Conservation (phyloP, 2,113 vertebrate genomes). For the Sinocyclocheilus maitianheensis region DNA sequence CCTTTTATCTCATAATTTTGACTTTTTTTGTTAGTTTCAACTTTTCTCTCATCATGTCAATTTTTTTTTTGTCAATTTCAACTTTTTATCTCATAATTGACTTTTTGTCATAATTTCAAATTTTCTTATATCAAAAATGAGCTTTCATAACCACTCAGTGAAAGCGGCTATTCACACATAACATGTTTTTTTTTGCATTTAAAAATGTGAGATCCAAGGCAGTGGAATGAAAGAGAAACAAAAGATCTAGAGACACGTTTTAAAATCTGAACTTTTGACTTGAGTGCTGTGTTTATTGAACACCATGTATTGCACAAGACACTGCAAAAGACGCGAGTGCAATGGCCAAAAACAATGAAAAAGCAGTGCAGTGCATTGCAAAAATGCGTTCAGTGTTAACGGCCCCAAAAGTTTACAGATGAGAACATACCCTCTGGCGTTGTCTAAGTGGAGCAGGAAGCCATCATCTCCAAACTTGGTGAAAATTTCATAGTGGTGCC, state of each 20-base stretch:
- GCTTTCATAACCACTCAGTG: neutral
- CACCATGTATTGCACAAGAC: neutral
- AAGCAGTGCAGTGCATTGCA: neutral
- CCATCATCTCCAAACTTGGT: conserved; percentile 93
- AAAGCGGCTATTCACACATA: neutral
- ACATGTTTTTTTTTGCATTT: neutral
- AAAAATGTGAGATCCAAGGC: neutral
- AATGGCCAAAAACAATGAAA: neutral
- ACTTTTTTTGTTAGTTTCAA: too few species aligned
- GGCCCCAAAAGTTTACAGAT: too few species aligned
- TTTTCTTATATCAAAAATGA: neutral
- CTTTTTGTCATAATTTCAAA: neutral
- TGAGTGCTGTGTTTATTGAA: neutral
- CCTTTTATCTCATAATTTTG: too few species aligned
- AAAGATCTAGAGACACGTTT: too few species aligned
- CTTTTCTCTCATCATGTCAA: neutral
- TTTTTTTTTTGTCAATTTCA: neutral
- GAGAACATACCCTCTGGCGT: conserved; percentile 88
- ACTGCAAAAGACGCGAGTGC: too few species aligned
- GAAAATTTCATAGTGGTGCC: conserved; percentile 97
- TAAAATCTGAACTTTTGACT: too few species aligned
- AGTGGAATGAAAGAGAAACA: neutral
- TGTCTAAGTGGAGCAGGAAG: conserved; percentile 93
- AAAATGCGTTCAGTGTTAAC: too few species aligned
- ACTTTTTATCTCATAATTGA: neutral